A percentile compares a stretch with the other conserved stretches of the same genome.
Conservation (phyloP, 2,888 invertebrate genomes). For the Gymnocheta viridis region DNA sequence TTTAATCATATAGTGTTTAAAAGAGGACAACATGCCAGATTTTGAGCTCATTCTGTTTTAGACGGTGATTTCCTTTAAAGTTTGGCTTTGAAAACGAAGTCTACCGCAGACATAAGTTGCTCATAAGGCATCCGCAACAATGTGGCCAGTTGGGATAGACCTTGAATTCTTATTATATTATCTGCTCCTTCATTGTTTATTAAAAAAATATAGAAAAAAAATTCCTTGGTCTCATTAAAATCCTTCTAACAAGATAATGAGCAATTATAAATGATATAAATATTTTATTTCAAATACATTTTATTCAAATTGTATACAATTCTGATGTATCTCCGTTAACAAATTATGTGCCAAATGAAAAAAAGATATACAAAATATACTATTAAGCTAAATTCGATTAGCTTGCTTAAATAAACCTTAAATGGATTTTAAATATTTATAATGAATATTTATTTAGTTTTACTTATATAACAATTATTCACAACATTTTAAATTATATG, state of each 20-base stretch:
- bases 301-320: constrained; percentile 20
- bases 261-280: not conserved
- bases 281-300: constrained; percentile 37
- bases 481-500: constrained; percentile 16
- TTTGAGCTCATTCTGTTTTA: no score
- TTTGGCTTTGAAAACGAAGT: no score
- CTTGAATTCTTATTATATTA: no score
- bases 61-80: no score
- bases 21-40: no score
- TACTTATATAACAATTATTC: constrained; percentile 1
- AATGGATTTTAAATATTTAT: constrained; percentile 44
- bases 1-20: no score
- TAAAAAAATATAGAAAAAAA: not conserved
- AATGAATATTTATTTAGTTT: constrained; percentile 1
- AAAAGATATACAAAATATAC: not conserved
- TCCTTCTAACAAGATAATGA: not conserved
- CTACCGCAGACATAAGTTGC: no score
- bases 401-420: constrained; percentile 41
- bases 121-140: no score
- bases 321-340: not conserved
- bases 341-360: not conserved
- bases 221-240: not conserved
- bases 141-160: no score
- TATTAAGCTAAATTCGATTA: constrained; percentile 37
- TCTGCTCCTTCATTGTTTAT: no score